A percentile compares a stretch with the other conserved stretches of the same genome.
Evolutionary conservation across 2,888 invertebrate species (phyloP).

Genomic region (Eudasyphora cyanicolor): DNA sequence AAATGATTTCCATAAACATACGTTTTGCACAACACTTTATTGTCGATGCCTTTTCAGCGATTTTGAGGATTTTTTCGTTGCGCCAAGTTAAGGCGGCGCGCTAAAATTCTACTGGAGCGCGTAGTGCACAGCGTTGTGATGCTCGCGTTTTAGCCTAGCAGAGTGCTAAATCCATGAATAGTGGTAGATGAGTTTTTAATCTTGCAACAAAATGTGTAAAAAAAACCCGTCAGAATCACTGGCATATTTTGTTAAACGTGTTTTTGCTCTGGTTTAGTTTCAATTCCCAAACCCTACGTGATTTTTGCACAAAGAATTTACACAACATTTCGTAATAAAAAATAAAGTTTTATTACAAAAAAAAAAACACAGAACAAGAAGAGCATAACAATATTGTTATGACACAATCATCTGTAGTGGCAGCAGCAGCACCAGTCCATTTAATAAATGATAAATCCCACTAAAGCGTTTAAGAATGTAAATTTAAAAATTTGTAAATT

Average conservation of each 20-base stretch:
- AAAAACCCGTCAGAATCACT: no score
- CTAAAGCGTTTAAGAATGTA: no score
- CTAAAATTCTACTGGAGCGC: conserved; percentile 8
- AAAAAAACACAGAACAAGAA: background rate
- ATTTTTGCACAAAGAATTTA: background rate
- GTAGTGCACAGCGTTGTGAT: background rate
- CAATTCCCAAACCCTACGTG: conserved; percentile 9
- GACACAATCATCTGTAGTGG: background rate
- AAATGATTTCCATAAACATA: conserved; percentile 48
- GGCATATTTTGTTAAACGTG: conserved; percentile 5
- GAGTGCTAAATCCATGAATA: background rate
- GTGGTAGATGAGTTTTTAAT: conserved; percentile 33
- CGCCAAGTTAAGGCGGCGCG: background rate
- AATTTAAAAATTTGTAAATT: no score
- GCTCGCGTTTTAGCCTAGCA: background rate
- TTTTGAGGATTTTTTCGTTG: background rate
- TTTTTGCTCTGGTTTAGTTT: conserved; percentile 19
- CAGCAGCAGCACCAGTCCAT: no score
- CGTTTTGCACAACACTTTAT: background rate
- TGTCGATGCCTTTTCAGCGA: conserved; percentile 14
- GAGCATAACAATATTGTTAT: no score
- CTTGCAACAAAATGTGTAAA: background rate
- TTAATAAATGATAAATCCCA: no score
- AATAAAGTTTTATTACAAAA: conserved; percentile 9
- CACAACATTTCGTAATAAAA: background rate